A percentile compares a stretch with the other conserved stretches of the same genome.
Conservation (phyloP, 2,797 vertebrate species). For the Aythya fuligula region DNA sequence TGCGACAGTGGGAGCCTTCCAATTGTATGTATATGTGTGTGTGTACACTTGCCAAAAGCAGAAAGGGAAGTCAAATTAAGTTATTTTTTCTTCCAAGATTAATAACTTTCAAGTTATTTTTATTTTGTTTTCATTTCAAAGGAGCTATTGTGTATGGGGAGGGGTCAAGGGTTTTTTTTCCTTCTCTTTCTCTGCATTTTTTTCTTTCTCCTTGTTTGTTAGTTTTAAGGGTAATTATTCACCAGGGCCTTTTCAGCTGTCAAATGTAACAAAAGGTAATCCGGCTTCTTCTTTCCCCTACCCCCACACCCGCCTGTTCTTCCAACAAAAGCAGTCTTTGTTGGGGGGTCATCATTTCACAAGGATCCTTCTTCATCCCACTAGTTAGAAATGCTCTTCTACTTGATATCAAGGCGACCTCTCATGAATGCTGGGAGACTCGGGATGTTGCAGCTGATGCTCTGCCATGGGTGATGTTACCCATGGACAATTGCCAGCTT, state of each 20-base stretch:
- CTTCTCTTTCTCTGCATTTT: not conserved
- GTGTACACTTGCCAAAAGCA: not conserved
- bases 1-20: not conserved
- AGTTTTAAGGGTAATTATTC: slow-evolving; percentile 90
- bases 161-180: not conserved
- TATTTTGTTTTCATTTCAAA: slow-evolving; percentile 22
- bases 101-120: slow-evolving; percentile 14
- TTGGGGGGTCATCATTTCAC: slow-evolving; percentile 46
- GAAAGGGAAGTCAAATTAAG: slow-evolving; percentile 21
- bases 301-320: slow-evolving; percentile 34
- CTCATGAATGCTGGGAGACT: not conserved
- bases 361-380: slow-evolving; percentile 38
- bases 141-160: not conserved
- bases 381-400: slow-evolving; percentile 28
- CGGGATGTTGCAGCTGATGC: not conserved
- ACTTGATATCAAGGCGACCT: slow-evolving; percentile 37
- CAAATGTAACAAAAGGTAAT: slow-evolving; percentile 87
- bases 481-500: slow-evolving; percentile 8
- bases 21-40: accelerated
- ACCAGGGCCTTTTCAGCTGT: slow-evolving; percentile 89
- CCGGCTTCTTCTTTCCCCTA: slow-evolving; percentile 46
- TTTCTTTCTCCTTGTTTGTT: slow-evolving; percentile 77
- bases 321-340: slow-evolving; percentile 82
- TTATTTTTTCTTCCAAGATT: not conserved
- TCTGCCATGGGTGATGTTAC: slow-evolving; percentile 8